Evolutionary conservation across 2,888 invertebrate species (phyloP).

Genomic region (Acleris emargana): DNA sequence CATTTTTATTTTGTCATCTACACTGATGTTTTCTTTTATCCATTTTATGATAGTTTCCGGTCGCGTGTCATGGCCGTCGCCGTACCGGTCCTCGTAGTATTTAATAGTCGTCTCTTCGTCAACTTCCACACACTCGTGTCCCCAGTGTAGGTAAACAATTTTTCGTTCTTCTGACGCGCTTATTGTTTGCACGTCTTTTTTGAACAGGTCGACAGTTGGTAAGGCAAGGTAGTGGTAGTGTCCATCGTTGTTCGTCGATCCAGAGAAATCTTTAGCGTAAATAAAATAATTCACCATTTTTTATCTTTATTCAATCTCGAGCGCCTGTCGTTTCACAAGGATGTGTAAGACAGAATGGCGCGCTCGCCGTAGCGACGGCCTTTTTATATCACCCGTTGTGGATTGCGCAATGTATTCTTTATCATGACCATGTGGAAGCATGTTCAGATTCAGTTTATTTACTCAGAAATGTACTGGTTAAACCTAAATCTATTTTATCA

Average conservation of each 20-base stretch:
- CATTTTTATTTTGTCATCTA: conserved; percentile 44
- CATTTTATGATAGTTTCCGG: conserved; percentile 41
- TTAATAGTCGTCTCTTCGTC: conserved; percentile 41
- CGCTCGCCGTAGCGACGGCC: too few species aligned
- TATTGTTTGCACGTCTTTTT: conserved; percentile 43
- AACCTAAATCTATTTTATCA: too few species aligned
- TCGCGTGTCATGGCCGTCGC: conserved; percentile 30
- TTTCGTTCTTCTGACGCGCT: conserved; percentile 40
- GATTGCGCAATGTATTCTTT: too few species aligned
- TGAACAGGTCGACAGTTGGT: conserved; percentile 44
- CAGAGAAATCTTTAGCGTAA: conserved; percentile 27
- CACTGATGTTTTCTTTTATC: conserved; percentile 37
- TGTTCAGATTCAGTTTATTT: too few species aligned
- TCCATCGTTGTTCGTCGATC: conserved; percentile 38
- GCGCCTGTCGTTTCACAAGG: too few species aligned
- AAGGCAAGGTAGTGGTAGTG: conserved; percentile 46
- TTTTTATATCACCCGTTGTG: too few species aligned
- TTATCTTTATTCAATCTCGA: not conserved
- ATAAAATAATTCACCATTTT: conserved; percentile 25
- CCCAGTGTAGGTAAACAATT: conserved; percentile 52
- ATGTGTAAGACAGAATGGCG: too few species aligned
- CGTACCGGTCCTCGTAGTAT: conserved; percentile 19
- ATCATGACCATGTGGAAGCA: too few species aligned
- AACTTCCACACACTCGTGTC: conserved; percentile 43
- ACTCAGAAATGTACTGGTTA: too few species aligned